Base-by-base conservation (phyloP, 2,113 vertebrate species). In the Anarhynchus alexandrinus region DNA sequence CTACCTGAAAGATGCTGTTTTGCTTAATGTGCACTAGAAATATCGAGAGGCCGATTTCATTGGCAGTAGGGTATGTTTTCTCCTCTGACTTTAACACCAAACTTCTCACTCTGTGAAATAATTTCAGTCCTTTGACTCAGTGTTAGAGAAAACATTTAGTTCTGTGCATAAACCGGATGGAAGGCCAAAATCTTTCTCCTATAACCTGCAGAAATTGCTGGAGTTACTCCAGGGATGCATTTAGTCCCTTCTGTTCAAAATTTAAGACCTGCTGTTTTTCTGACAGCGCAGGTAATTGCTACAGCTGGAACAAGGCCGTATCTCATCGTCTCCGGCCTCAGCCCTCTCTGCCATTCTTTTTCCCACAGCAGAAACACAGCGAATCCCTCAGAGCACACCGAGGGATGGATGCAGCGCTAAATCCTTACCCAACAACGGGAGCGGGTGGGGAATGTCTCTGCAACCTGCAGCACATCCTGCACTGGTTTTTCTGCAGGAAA, bases 241-340 rank as follows among this genome's bases (percentile, higher is more conserved):
- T 95, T 90, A 96, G 47, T 82, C n/a, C 91, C 86, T 95, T 95
- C 94, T 96, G 91, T 88, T 96, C 62, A 95, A 80, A 96, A 90
- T 95, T 93, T 93, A 91, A 82, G 87, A 80, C 78, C 87, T 89
- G 66, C 84, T 97, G 74, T 77, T 95, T 86, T 87, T 66, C 62
- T 93, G 85, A 89, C 71, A 85, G 78, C 1, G 3, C 54, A 95
- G 86, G 94, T 95, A 95, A 96, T 80, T 89, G 77, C 71, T 93
- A 42, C 93, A 97, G 77, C 83, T 97, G 93, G 78, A 96, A 76
- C n/a, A 62, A 76, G 36, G 52, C 58, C n/a, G 62, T 66, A 45
- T 38, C 69, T 70, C 78, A 65, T 27, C 0, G 0, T 51, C 45
- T 66, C 22, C 7, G 3, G 45, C 51, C 30, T 79, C 83, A 80